A percentile compares a stretch with the other conserved stretches of the same genome.
Conservation (phyloP, 2,797 vertebrate species). For the Pseudotriccus pelzelni region DNA sequence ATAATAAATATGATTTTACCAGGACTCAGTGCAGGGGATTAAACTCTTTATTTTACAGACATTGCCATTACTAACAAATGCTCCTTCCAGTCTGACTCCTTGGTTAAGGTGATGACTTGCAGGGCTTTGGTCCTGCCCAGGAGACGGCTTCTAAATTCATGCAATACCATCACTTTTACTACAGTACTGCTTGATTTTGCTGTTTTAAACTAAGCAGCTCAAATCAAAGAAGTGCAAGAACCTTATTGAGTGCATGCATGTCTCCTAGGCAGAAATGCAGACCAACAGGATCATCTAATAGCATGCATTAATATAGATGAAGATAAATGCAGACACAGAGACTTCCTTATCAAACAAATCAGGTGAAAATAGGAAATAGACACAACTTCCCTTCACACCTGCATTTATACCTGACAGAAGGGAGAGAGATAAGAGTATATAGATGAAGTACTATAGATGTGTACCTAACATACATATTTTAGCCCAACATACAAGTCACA, state of each 20-base stretch:
- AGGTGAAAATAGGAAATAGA: neutral
- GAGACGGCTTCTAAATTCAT: neutral
- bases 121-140: neutral
- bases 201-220: neutral
- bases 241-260: neutral
- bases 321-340: neutral
- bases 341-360: neutral
- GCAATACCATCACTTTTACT: neutral
- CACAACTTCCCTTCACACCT: neutral
- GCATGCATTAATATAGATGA: neutral
- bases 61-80: neutral
- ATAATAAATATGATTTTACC: conserved; percentile 32
- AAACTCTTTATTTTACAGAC: neutral
- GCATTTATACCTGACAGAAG: neutral
- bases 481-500: neutral
- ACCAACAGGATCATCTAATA: neutral
- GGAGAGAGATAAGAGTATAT: neutral
- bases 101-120: neutral
- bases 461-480: neutral
- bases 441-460: rapidly evolving
- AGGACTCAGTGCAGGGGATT: neutral
- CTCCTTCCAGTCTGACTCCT: neutral
- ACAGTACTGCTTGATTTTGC: neutral
- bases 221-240: neutral
- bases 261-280: neutral